Evolutionary conservation across 2,797 vertebrate species (phyloP), one percentile per base, ranked within the genome.

Genomic region (Lutjanus campechanus): DNA sequence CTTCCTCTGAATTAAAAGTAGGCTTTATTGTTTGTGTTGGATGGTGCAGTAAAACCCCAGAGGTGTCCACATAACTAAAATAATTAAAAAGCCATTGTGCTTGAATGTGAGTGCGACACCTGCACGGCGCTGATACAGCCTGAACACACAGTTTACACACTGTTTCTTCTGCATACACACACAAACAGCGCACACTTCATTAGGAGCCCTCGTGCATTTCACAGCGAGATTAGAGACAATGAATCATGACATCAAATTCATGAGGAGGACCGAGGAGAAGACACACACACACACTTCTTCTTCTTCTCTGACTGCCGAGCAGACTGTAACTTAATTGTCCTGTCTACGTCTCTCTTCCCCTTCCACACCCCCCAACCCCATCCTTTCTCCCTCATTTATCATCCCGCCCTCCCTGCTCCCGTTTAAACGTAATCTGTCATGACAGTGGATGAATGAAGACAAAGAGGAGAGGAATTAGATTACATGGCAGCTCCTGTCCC

Each of bases 401-500:
- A 85, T 54, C 72, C 78, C 7, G 8, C 77, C 62, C 69, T 71
- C 68, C 74, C 66, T 36, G 50, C 73, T 47, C 78, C 69, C 41
- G 2, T 77, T 74, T 20, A 74, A 73, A 61, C 54, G 10, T 84
- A 84, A 86, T 77, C 70, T 73, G 78, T 85, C 81, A 53, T 77
- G 88, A 83, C 82, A 85, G 58, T 15, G 69, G 72, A 54, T 54
- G 82, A 83, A 90, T 82, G 87, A 82, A 93, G 91, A 92, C 89
- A 86, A 89, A 91, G 83, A 83, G 69, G 10, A 61, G 77, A 73
- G 60, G 61, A 85, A 93, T 92, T 81, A 64, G 87, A 89, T 91
- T 85, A 90, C 86, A 84, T 41, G 79, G 78, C 79, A 62, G 65
- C 81, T 78, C 71, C 71, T 22, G 69, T 79, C 71, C 77, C 8